Conservation (phyloP, 2,797 vertebrate species). For the Mionectes olivaceus region DNA sequence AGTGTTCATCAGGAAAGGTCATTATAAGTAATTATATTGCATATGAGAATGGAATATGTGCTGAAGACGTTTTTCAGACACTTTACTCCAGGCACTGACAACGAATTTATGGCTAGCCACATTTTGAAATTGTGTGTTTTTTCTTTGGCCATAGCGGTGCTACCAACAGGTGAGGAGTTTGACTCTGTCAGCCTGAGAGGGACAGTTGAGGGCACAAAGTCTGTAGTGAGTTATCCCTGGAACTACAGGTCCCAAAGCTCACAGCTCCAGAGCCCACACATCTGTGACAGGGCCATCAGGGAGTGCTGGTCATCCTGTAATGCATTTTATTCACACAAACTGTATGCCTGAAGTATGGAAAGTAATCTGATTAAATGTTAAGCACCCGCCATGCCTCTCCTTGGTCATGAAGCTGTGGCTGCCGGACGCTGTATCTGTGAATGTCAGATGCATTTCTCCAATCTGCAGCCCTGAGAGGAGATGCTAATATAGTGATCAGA, state of each 20-base stretch:
- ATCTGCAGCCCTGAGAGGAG: not conserved
- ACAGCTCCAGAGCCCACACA: not conserved
- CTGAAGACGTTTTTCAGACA: slow-evolving; percentile 42
- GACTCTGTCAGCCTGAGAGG: not conserved
- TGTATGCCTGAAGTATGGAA: not conserved
- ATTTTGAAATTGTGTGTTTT: not conserved
- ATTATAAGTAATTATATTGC: not conserved
- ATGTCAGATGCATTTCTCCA: not conserved
- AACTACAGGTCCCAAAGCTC: not conserved
- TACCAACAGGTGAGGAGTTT: not conserved
- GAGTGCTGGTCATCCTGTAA: not conserved
- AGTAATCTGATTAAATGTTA: not conserved
- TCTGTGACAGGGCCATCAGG: not conserved
- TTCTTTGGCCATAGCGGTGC: not conserved
- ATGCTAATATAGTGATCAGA: not conserved
- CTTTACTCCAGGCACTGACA: slow-evolving; percentile 19
- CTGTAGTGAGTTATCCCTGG: not conserved
- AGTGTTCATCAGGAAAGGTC: slow-evolving; percentile 55
- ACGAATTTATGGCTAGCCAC: slow-evolving; percentile 7
- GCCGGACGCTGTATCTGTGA: not conserved
- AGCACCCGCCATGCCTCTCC: not conserved
- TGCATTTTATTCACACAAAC: not conserved
- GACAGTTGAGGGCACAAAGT: fast-evolving
- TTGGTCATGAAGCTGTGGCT: not conserved
- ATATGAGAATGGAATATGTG: slow-evolving; percentile 23